Base-by-base conservation (phyloP, 1,140 invertebrate genomes). In the Apis mellifera region DNA sequence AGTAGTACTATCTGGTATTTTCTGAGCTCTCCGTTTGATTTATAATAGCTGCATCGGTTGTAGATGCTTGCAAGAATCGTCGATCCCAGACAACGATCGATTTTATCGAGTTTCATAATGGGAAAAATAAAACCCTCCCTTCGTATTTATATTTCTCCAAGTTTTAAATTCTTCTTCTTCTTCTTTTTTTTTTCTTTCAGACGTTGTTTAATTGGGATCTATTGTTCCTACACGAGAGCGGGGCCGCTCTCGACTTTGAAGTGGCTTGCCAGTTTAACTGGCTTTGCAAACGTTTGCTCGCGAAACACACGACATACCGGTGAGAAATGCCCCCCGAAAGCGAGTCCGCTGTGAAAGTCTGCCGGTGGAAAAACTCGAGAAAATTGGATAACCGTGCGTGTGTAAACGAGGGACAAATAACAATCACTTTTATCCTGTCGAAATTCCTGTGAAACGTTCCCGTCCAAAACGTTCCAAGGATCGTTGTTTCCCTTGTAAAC, bases 21-120 rank as follows among this genome's bases (percentile, higher is more conserved):
- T 70, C 75, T 77, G n/a, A 77, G 50, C 57, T 71, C 32, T 48
- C 66, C 32, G 13, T 11, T 17, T 82, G 81, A 82, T 82, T 82
- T 82, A 82, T 71, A n/a, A 50, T n/a, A n/a, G n/a, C 50, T 54
- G 66, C 12, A 78, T 77, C 57, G 65, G 42, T 17, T 21, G 1
- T 50, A 13, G 26, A 26, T 48, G 50, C 52, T n/a, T 42, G 26
- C 19, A 74, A 52, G 50, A 60, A 59, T 50, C 65, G 17, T 70
- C 23, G 32, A 21, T 13, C 23, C 19, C 0, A 21, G 69, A 79
- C 72, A 64, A 64, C 42, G 13, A 11, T 64, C 19, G 15, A 42
- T 32, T 15, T 60, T 9, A 48, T 32, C 48, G 57, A 62, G 17
- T 26, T 54, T 62, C 52, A 2, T 15, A 13, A 13, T 26, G 21